Evolutionary conservation across 1,140 invertebrate species (phyloP).

Genomic region (Pinna nobilis): DNA sequence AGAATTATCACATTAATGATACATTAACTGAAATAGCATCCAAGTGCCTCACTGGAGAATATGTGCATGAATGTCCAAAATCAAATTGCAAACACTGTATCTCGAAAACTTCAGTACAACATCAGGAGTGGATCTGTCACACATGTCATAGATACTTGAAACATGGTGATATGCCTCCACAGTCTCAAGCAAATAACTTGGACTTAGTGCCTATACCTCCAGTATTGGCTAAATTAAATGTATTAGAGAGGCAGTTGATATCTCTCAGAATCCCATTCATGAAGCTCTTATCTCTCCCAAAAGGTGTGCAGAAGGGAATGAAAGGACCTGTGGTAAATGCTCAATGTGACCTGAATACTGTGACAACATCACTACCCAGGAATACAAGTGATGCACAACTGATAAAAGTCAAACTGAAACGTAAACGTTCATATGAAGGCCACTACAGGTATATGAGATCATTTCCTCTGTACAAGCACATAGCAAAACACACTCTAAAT

Average conservation of each 20-base stretch:
- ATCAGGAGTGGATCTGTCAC: slow-evolving; percentile 29
- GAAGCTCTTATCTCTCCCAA: slow-evolving; percentile 8
- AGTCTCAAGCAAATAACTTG: slow-evolving; percentile 21
- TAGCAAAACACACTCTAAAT: no score
- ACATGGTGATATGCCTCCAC: no score
- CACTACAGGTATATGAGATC: no score
- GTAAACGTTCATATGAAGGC: slow-evolving; percentile 24
- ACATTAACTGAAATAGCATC: not conserved
- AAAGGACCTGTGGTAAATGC: slow-evolving; percentile 33
- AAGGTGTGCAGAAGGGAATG: slow-evolving; percentile 23
- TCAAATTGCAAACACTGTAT: no score
- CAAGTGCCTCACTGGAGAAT: not conserved
- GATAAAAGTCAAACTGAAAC: slow-evolving; percentile 11
- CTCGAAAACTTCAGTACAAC: no score
- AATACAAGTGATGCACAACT: not conserved
- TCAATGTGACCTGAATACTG: slow-evolving; percentile 11
- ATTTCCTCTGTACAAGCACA: no score
- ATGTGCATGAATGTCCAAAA: not conserved
- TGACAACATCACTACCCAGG: slow-evolving; percentile 9
- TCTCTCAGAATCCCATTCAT: no score
- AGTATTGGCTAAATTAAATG: slow-evolving; percentile 5
- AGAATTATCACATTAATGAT: not conserved
- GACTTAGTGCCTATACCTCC: not conserved
- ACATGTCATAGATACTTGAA: slow-evolving; percentile 26
- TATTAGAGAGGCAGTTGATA: no score